These are phyloP conservation scores for Coryphaenoides rupestris DNA, from an alignment of 2,113 vertebrate genomes.

Conservation along the genomic window DNA sequence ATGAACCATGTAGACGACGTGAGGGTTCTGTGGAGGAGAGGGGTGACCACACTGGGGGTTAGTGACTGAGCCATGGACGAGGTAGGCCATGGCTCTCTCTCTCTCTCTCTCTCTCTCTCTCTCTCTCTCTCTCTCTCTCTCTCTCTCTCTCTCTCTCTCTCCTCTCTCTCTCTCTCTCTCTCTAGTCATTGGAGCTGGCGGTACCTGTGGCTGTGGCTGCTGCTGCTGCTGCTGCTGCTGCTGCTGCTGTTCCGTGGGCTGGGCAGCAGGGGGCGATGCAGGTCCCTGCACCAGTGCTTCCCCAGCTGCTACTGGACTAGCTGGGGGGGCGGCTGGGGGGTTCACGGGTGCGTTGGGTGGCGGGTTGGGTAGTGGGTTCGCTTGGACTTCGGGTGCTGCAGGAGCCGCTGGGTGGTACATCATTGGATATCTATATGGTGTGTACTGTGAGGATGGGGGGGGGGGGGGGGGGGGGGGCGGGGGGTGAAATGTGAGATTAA, in stretches of 20 bases:
- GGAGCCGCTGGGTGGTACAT: conserved; percentile 7
- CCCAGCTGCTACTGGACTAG: conserved; percentile 24
- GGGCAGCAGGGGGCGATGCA: conserved; percentile 16
- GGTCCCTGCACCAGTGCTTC: conserved; percentile 19
- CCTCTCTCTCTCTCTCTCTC: not conserved
- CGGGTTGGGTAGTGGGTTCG: conserved; percentile 30
- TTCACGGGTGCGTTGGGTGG: too few species aligned
- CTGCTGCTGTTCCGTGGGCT: conserved; percentile 21
- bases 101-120: too few species aligned
- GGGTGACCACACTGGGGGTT: too few species aligned
- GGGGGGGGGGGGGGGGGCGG: too few species aligned
- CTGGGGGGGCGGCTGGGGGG: too few species aligned
- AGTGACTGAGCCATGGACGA: too few species aligned
- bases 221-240: not conserved
- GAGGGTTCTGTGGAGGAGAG: conserved; percentile 36
- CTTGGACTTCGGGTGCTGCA: not conserved
- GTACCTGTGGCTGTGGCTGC: not conserved
- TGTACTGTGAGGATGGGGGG: conserved; percentile 16
- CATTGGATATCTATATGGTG: conserved; percentile 37
- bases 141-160: too few species aligned
- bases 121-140: too few species aligned
- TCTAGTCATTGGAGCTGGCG: not conserved
- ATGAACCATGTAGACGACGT: conserved; percentile 48
- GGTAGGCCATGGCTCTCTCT: too few species aligned
- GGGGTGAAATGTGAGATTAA: too few species aligned